Base-by-base conservation (phyloP, 2,797 vertebrate species). In the Dallia pectoralis region DNA sequence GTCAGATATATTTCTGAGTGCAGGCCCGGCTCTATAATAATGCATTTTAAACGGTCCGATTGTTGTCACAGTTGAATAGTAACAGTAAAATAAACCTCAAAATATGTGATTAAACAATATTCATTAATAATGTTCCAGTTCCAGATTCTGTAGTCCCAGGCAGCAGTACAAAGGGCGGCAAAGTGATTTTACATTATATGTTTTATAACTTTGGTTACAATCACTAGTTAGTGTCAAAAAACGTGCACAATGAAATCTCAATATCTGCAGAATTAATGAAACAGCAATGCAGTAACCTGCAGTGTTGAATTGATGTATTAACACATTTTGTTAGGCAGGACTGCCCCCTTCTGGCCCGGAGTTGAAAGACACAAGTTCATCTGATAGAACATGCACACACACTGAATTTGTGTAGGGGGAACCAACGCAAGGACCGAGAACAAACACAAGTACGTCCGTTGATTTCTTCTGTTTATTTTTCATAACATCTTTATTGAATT, bases 401-500 rank as follows among this genome's bases (percentile, higher is more conserved):
- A 59, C 22, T 2, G 8, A 3, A 59, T 25, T n/a, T 3, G 2
- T 1, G n/a, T 56, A 59, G 25, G 53, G 53, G 8, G 22, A 59
- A 19, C 53, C n/a, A 22, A 25, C 9, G 3, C 7, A 18, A 68
- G 5, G 22, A 49, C 47, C 29, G 27, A 27, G 44, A 49, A 29
- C 73, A 44, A 67, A 40, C 47, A 29, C 49, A 18, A 53, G 69
- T 44, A 63, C 15, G 16, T 36, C 9, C 25, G 73, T 67, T 22
- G 32, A 74, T 63, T 79, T 69, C 75, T 69, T 81, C 71, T 11
- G 62, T 74, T 81, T 87, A 89, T 85, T 92, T 92, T 92, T 92
- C 85, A 86, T 91, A 92, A 92, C 91, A 89, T 91, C 90, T 94
- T 94, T 93, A 93, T 92, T 94, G 89, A 91, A 91, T 92, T 85